Evolutionary conservation across 2,888 invertebrate genomes (phyloP), one percentile per base, ranked within the genome.

Genomic region (Rapana venosa): DNA sequence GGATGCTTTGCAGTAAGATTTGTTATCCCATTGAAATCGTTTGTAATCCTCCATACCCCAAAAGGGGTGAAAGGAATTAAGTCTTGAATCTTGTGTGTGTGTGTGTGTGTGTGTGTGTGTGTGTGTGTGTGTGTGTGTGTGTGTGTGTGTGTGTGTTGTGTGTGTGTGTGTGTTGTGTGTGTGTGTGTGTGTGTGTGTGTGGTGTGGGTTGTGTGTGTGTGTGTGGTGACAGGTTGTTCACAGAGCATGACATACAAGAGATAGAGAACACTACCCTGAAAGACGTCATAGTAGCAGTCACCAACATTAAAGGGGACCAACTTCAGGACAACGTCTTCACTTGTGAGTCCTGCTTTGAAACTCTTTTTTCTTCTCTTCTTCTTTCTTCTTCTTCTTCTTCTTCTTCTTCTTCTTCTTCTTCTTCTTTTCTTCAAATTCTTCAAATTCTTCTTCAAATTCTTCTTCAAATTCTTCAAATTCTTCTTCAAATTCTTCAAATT

Each of bases 191-290:
- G 47, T 47, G 47, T 47, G 47, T 47, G 47, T 47, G 66, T 88
- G 87, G 61, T 61, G 15, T 61, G 61, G 2, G 61, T 58, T 8
- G 61, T 61, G 61, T 61, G 61, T 61, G n/a, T 61, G 61, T 61
- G 61, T 61, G 61, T 61, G 61, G 8, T n/a, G 96, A 5, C 96
- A 98, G 98, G 56, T 97, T 99, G 91, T 99, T 99, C 95, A 98
- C 98, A 0, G 97, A 96, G 58, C 97, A 97, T 89, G 99, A 99
- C 96, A 98, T 99, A 6, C 97, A 97, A 5, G 97, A 98, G 92
- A 97, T 99, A 1, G 97, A 97, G 1, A 97, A 97, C 90, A 97
- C 98, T 2, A 98, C 97, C 0, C 96, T 99, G 91, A 98, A 98
- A 97, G 99, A 99, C 94, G 97, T 99, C n/a, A 91, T 95, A 17